Evolutionary conservation across 1,140 invertebrate genomes (phyloP), one percentile per base, ranked within the genome.

Genomic region (Drosophila orena): DNA sequence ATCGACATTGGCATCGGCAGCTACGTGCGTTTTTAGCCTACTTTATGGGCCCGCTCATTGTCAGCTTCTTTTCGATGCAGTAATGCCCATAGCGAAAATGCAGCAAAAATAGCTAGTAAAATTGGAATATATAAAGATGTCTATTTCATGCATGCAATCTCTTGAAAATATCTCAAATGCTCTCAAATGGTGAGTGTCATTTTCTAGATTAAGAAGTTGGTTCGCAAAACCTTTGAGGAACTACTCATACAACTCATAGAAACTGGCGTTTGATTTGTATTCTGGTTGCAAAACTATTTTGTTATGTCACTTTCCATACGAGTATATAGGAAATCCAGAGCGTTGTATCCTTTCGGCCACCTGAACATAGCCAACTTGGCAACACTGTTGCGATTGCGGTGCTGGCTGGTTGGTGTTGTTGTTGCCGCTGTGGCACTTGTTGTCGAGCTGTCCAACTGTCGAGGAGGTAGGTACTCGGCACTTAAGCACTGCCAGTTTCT

Each of bases 11-110:
- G 58, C 50, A 49, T 27, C 76, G 54, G 46, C 68, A 55, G 38
- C 52, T 50, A 44, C 22, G 57, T 46, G 75, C 49, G 47, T 35
- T 79, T 88, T 86, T 86, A 86, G 81, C 81, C 81, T 86, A 86
- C 79, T 86, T 86, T 86, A 86, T 86, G 81, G 79, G 58, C 85
- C 81, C 66, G 73, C 73, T 86, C 81, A 70, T 74, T 54, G 64
- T 59, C 65, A 55, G 73, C 69, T 68, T 78, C 40, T 80, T 73
- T 69, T 73, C 20, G 11, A 42, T 34, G 17, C 24, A 61, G 53
- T 22, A 56, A 58, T 61, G 37, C 57, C 24, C 5, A 11, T 11
- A 7, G 12, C n/a, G n/a, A 10, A 3, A 1, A 15, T 7, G 24
- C 4, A 15, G n/a, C 5, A 15, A 30, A 4, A n/a, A 3, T 20